Percentiles rank a stretch among this genome's conserved stretches.
Evolutionary conservation across 2,113 vertebrate genomes (phyloP).

Genomic region (Mesocricetus auratus): DNA sequence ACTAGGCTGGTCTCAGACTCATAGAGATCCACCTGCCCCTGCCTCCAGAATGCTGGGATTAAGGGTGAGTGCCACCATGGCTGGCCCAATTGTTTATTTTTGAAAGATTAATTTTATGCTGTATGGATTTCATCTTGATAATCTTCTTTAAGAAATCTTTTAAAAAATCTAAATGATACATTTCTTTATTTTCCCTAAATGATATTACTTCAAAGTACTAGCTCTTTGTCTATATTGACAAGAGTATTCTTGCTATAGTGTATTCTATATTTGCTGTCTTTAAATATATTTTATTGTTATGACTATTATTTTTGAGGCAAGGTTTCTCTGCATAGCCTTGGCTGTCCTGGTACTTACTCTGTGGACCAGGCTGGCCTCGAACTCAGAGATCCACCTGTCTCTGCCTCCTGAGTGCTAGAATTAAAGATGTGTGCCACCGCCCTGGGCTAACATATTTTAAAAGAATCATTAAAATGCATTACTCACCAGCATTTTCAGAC

Average conservation of each 20-base stretch:
- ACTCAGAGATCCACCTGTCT: not conserved
- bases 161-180: slow-evolving; percentile 1
- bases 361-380: not conserved
- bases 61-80: not conserved
- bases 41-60: not conserved
- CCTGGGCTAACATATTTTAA: not conserved
- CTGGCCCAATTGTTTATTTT: not conserved
- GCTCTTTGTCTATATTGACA: not conserved
- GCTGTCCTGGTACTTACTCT: not conserved
- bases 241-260: not conserved
- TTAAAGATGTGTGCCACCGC: not conserved
- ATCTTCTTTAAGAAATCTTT: not conserved
- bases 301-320: not conserved
- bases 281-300: not conserved
- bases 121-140: slow-evolving; percentile 15
- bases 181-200: slow-evolving; percentile 35
- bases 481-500: slow-evolving; percentile 92
- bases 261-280: not conserved
- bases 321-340: not conserved
- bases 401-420: not conserved
- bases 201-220: slow-evolving; percentile 20
- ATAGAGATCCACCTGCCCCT: too few relatives aligned
- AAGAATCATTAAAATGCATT: slow-evolving; percentile 43
- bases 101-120: slow-evolving; percentile 5
- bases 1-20: not conserved